Percentiles rank a stretch among this genome's conserved stretches.
These are phyloP conservation scores for Urocolius indicus DNA, from an alignment of 2,113 vertebrate genomes.

Conservation along the genomic window DNA sequence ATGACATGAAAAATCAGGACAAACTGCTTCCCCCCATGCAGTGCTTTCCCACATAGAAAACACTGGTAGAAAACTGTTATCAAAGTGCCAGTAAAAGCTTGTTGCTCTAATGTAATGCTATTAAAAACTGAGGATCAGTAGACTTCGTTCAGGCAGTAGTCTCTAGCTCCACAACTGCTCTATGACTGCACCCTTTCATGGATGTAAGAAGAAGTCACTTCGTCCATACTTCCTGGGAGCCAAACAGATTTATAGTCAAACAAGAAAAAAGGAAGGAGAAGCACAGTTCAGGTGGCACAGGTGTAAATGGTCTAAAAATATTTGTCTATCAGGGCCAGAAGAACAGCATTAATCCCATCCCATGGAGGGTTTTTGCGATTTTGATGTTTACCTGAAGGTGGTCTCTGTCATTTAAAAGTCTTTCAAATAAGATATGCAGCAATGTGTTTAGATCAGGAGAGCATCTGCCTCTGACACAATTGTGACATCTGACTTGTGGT, in stretches of 20 bases:
- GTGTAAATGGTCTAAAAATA: neutral
- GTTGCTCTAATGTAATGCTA: accelerated
- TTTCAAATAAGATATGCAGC: neutral
- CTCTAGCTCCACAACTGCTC: neutral
- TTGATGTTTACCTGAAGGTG: neutral
- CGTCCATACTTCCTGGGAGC: neutral
- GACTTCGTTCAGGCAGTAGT: neutral
- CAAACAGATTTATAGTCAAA: neutral
- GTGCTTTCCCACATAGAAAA: neutral
- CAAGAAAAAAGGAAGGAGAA: neutral
- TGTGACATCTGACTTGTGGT: neutral
- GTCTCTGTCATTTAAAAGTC: neutral
- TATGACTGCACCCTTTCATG: neutral
- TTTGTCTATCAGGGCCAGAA: neutral
- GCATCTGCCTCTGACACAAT: neutral
- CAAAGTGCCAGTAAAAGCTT: neutral
- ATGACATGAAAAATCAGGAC: neutral
- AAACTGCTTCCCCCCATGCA: neutral
- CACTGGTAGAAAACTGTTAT: neutral
- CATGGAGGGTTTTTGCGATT: neutral
- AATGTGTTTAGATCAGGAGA: neutral
- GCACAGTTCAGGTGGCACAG: neutral
- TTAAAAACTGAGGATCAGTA: neutral
- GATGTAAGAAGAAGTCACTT: neutral
- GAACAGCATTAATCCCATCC: neutral